Evolutionary conservation across 2,888 invertebrate species (phyloP), one percentile per base, ranked within the genome.

Genomic region (Ctena decussata): DNA sequence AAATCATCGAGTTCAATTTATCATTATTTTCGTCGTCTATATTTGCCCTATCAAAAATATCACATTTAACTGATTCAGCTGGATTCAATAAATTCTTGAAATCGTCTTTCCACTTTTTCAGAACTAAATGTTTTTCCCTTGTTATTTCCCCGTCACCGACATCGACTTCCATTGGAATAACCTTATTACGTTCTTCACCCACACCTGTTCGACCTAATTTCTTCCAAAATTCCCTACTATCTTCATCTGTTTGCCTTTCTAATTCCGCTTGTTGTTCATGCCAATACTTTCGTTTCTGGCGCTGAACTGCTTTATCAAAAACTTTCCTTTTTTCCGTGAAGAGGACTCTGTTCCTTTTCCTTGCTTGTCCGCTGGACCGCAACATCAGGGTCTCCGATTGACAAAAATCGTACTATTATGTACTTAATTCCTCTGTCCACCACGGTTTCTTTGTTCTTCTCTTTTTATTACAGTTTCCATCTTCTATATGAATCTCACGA

Each of bases 161-260:
- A n/a, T n/a, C n/a, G n/a, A n/a, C n/a, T 65, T 65, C 65, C 65
- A 65, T 65, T 65, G 65, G 65, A 30, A 65, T 65, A 18, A 30
- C 21, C 18, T 65, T 65, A 27, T 35, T 65, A 12, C 32, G 27
- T 18, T 65, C 65, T 5, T 35, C 65, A 35, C 65, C 65, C 1
- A 65, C 35, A 32, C 65, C 65, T 3, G 30, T 35, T 18, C 35
- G 65, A 35, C 65, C 65, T 35, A 65, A 35, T 11, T 1, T 35
- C 30, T 65, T 65, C 65, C 65, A 65, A 35, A 65, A 65, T 21
- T 32, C 65, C 35, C 21, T 65, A 35, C 35, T 35, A 35, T 32
- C 65, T 2, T 32, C 30, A 32, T 65, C 35, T 1, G 35, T 35
- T 18, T 18, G 18, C 1, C 18, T 6, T 65, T 65, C 65, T 18